phyloP scores from a whole-genome alignment of 1,140 invertebrate genomes.

The Forficula auricularia region DNA sequence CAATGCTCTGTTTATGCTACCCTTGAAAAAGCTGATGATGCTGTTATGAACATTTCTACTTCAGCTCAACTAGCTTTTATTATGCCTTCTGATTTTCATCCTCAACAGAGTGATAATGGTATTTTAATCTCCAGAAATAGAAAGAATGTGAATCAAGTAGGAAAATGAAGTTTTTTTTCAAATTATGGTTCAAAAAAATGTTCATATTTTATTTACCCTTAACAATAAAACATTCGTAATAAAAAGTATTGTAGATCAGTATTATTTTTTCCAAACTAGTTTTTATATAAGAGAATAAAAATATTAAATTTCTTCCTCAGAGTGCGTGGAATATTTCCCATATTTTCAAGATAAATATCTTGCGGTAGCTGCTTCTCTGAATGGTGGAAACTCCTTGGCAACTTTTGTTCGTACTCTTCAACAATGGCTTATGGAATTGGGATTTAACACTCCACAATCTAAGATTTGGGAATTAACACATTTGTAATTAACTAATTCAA shows the following conservation, averaged over 20 bases:
- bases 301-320: no score
- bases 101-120: background rate
- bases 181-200: no score
- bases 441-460: constrained; percentile 54
- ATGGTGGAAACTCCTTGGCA: constrained; percentile 72
- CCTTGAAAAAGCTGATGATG: constrained; percentile 44
- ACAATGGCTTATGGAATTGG: constrained; percentile 61
- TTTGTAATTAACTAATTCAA: no score
- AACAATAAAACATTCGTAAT: no score
- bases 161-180: no score
- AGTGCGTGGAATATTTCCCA: constrained; percentile 52
- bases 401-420: constrained; percentile 67
- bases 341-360: constrained; percentile 60
- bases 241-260: no score
- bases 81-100: constrained; percentile 23
- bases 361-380: constrained; percentile 68
- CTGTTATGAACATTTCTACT: constrained; percentile 73
- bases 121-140: no score
- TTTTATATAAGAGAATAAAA: no score
- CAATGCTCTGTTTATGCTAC: constrained; percentile 68
- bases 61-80: constrained; percentile 68
- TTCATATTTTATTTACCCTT: no score
- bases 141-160: no score
- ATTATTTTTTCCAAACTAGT: no score
- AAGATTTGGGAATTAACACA: no score